Percentiles rank a stretch among this genome's conserved stretches.
These are phyloP conservation scores for Heliconius erato DNA, from an alignment of 2,888 invertebrate genomes.

Conservation along the genomic window DNA sequence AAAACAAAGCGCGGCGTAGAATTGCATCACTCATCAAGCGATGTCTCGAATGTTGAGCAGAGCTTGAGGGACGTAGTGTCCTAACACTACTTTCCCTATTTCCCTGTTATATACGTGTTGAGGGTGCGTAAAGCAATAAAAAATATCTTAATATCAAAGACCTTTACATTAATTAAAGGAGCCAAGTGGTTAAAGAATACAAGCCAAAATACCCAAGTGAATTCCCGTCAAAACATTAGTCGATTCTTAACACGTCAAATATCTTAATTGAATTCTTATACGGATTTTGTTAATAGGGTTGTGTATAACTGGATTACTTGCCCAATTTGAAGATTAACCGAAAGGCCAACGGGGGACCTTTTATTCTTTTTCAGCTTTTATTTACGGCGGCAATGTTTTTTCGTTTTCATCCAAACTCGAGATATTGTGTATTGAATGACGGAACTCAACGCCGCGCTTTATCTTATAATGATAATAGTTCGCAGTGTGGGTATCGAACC, in stretches of 20 bases:
- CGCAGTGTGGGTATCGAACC: neutral
- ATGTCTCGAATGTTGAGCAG: too few species aligned
- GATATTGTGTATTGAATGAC: neutral
- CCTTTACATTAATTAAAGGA: too few species aligned
- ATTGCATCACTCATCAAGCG: too few species aligned
- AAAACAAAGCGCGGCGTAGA: too few species aligned
- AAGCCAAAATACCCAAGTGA: neutral
- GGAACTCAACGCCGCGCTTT: neutral
- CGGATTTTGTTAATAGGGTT: conserved; percentile 30
- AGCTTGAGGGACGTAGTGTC: neutral
- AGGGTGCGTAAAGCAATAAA: neutral
- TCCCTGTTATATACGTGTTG: neutral
- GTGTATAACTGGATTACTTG: conserved; percentile 35
- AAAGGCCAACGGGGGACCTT: conserved; percentile 2
- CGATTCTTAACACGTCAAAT: conserved; percentile 25
- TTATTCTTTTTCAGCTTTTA: conserved; percentile 7
- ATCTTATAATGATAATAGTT: too few species aligned
- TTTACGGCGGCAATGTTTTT: neutral
- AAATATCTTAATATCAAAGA: neutral
- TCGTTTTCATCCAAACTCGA: neutral
- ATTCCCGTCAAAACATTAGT: neutral
- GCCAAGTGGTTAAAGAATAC: neutral
- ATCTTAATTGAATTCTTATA: conserved; percentile 37
- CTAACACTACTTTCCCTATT: neutral
- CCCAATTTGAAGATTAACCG: conserved; percentile 27